phyloP scores from a whole-genome alignment of 2,888 invertebrate species.

The Amaurobius ferox region DNA sequence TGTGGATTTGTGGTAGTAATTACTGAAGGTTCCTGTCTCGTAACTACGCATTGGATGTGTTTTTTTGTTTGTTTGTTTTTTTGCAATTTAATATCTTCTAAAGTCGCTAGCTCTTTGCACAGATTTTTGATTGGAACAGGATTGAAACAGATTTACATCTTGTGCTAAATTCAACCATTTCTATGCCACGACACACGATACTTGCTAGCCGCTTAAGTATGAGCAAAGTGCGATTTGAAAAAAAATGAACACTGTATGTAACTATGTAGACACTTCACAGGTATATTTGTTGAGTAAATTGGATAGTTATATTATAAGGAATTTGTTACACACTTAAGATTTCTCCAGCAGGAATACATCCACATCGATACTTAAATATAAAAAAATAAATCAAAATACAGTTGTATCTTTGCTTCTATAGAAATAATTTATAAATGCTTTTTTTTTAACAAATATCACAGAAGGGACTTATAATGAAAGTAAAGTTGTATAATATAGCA shows the following conservation, averaged over 20 bases:
- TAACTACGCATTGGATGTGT: neutral
- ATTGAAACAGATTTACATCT: neutral
- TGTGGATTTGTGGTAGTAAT: neutral
- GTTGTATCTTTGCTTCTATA: neutral
- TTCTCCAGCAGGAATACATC: too few species aligned
- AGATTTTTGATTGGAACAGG: neutral
- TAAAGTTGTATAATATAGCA: neutral
- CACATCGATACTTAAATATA: neutral
- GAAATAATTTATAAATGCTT: too few species aligned
- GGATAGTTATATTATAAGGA: too few species aligned
- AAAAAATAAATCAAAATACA: neutral
- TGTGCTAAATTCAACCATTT: neutral
- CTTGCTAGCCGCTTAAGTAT: neutral
- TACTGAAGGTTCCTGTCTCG: neutral
- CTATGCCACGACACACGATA: neutral
- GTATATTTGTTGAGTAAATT: too few species aligned
- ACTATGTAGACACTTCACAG: too few species aligned
- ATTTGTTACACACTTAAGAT: too few species aligned
- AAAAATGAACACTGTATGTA: too few species aligned
- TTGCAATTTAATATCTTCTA: neutral
- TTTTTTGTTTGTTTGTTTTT: too few species aligned
- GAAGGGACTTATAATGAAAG: neutral
- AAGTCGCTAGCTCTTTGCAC: neutral
- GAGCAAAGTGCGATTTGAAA: too few species aligned
- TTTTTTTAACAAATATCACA: neutral